phyloP scores from a whole-genome alignment of 1,140 invertebrate species.

The Heliconius hewitsoni region DNA sequence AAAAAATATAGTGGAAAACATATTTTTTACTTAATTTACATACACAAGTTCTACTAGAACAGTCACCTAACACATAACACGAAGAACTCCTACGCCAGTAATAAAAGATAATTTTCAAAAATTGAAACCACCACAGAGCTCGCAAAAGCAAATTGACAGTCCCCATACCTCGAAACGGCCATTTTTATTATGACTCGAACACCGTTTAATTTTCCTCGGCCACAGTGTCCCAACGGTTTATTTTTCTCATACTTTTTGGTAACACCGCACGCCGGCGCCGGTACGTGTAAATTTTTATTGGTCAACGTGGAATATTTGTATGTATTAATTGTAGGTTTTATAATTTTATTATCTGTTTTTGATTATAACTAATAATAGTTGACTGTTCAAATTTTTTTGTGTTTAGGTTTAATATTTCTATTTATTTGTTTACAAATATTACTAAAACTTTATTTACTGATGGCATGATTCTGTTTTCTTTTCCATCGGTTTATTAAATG shows the following conservation, averaged over 20 bases:
- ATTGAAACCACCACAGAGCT: slow-evolving; percentile 5
- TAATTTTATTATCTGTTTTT: too few species aligned
- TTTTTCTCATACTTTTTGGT: slow-evolving; percentile 28
- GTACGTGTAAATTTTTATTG: slow-evolving; percentile 14
- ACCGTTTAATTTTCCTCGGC: slow-evolving; percentile 37
- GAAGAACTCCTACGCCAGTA: neutral
- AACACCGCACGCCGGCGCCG: neutral
- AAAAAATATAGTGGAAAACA: too few species aligned
- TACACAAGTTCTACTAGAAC: too few species aligned
- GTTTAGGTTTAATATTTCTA: too few species aligned
- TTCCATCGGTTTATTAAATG: too few species aligned
- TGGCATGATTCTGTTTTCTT: too few species aligned
- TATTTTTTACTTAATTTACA: neutral
- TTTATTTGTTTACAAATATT: too few species aligned
- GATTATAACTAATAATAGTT: too few species aligned
- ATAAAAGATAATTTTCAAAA: slow-evolving; percentile 11
- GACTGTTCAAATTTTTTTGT: too few species aligned
- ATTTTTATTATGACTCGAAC: slow-evolving; percentile 40
- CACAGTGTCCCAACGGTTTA: slow-evolving; percentile 34
- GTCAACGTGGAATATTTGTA: slow-evolving; percentile 7
- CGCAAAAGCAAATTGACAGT: slow-evolving; percentile 32
- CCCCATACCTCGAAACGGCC: slow-evolving; percentile 30
- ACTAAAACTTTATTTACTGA: too few species aligned
- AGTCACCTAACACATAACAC: neutral
- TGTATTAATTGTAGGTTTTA: neutral